Base-by-base conservation (phyloP, 2,113 vertebrate genomes). In the Petromus typicus region DNA sequence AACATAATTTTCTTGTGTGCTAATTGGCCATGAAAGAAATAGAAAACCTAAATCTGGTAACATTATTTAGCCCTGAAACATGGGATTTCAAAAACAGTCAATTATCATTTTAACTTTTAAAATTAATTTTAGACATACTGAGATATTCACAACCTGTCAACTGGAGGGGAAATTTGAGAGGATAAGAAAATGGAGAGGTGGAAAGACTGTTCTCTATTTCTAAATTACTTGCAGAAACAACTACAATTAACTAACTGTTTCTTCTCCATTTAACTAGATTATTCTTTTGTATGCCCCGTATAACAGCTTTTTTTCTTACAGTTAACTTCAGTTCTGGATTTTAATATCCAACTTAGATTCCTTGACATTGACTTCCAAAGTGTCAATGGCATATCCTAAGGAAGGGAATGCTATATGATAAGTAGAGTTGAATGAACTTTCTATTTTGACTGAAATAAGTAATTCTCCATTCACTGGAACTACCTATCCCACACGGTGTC, bases 301-400 rank as follows among this genome's bases (percentile, higher is more conserved):
- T 83, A 90, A 73, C 6, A 81, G 76, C 43, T 84, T 83, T 66
- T n/a, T 88, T 63, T 66, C 30, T 69, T 87, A 73, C 0, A 78
- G 40, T n/a, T 82, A 76, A 92, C 86, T 93, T 94, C 76, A 93
- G 25, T 56, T 56, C 87, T 94, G 25, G n/a, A 13, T 90, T 91
- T 96, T 92, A 96, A 88, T 8, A 90, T 32, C 3, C 27, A 61
- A 45, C 57, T 93, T 40, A 67, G 64, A 86, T 93, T 94, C 43
- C 73, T 25, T 90, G 51, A 91, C 27, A 63, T 3, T 90, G 25
- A 88, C 22, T 93, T 97, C n/a, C 71, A 93, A 75, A 89, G 20
- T 69, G 10, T 67, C 84, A 89, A 48, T 85, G 59, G 84, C 23
- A 73, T 54, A 82, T 40, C 40, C 34, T 78, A 4, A 69, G 89